Base-by-base conservation (phyloP, 2,113 vertebrate species). In the Odontesthes bonariensis region DNA sequence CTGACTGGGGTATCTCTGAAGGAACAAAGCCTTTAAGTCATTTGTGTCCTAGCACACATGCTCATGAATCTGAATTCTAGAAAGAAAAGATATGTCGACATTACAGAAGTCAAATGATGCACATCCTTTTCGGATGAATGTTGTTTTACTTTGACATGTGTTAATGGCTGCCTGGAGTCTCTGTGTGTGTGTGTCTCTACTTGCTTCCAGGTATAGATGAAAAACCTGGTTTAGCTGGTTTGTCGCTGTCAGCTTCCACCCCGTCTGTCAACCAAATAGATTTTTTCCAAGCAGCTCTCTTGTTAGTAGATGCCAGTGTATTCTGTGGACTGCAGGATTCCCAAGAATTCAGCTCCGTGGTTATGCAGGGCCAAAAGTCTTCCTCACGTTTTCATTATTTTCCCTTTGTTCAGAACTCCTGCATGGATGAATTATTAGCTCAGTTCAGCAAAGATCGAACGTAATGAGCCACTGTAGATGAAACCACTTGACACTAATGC, bases 171-270 rank as follows among this genome's bases (percentile, higher is more conserved):
- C 4, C 42, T 14, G 10, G 42, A 4, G 42, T 44, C 5, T 13
- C 4, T 44, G 42, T 44, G 42, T 13, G 42, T 44, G 42, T 44
- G 13, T 14, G 63, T 56, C 23, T 49, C 16, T 47, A n/a, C 47
- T 40, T 27, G 55, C 35, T 47, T 56, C 51, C 44, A 86, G 69
- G n/a, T 16, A 55, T 19, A 58, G 52, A 59, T 81, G 52, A 89
- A 72, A 51, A 54, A 87, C 86, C 88, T 69, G 77, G 90, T 87
- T 81, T 22, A 89, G 81, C 91, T 10, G 71, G 91, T 92, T 90
- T 87, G 27, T 72, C 55, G 9, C 77, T 49, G 40, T 69, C 62
- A 64, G 47, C 42, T 14, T 53, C 51, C 19, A 22, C 53, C 8
- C 46, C 19, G 35, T 75, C 73, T 79, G 51, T 75, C 61, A 79